phyloP scores from a whole-genome alignment of 2,888 invertebrate species.

The Glaucopsyche alexis region DNA sequence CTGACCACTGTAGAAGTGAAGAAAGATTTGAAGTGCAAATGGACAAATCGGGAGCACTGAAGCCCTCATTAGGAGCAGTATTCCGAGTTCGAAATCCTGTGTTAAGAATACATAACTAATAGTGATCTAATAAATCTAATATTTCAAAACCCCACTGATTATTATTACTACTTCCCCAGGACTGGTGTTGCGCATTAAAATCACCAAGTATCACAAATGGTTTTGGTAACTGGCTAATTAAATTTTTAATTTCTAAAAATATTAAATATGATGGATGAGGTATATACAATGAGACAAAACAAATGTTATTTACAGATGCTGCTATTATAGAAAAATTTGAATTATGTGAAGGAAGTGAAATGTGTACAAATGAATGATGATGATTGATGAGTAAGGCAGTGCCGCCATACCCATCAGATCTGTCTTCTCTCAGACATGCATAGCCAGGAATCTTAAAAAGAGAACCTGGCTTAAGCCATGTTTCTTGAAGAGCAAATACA shows the following conservation, averaged over 20 bases:
- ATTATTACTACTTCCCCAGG: too few relatives aligned
- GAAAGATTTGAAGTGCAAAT: not conserved
- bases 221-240: too few relatives aligned
- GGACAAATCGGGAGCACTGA: not conserved
- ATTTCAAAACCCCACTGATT: not conserved
- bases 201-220: too few relatives aligned
- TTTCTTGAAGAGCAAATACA: slow-evolving; percentile 1
- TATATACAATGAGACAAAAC: too few relatives aligned
- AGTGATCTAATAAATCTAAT: slow-evolving; percentile 16
- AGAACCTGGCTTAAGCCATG: slow-evolving; percentile 17
- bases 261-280: too few relatives aligned
- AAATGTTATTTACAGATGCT: not conserved
- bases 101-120: not conserved
- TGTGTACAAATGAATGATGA: too few relatives aligned
- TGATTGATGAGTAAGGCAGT: too few relatives aligned
- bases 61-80: not conserved
- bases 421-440: too few relatives aligned
- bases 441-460: slow-evolving; percentile 2
- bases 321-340: not conserved
- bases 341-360: not conserved
- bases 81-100: not conserved
- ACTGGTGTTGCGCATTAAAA: too few relatives aligned
- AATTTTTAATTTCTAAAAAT: too few relatives aligned
- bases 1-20: not conserved
- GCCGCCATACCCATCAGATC: too few relatives aligned